These are phyloP conservation scores for Pycnonotus jocosus DNA, from an alignment of 2,113 vertebrate species.

Conservation along the genomic window DNA sequence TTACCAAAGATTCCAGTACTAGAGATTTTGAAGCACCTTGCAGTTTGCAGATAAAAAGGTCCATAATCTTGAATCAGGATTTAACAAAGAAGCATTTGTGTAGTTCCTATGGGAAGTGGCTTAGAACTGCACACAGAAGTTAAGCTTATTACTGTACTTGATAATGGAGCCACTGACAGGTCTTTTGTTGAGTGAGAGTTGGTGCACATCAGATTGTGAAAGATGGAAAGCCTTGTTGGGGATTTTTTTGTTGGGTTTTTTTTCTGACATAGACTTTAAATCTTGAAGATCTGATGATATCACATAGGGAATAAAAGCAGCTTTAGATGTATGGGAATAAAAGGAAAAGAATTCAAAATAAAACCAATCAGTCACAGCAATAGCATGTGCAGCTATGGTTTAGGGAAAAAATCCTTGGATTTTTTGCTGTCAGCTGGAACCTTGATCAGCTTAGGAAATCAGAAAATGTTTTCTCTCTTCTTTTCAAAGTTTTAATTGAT, in stretches of 20 bases:
- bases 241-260: neutral
- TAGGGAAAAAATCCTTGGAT: neutral
- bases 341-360: slow-evolving; percentile 1
- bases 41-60: neutral
- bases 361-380: neutral
- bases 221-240: neutral
- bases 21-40: neutral
- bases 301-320: slow-evolving; percentile 2
- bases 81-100: slow-evolving; percentile 18
- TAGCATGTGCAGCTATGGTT: neutral
- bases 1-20: neutral
- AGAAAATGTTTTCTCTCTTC: neutral
- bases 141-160: slow-evolving; percentile 48
- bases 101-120: slow-evolving; percentile 30
- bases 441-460: neutral
- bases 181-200: slow-evolving; percentile 22
- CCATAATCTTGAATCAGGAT: neutral
- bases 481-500: neutral
- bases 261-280: slow-evolving; percentile 1
- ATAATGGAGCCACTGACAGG: slow-evolving; percentile 25
- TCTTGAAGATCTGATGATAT: neutral
- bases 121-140: slow-evolving; percentile 23
- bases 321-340: neutral
- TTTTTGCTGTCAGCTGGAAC: neutral
- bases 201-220: neutral